Conservation (phyloP, 2,113 vertebrate species). For the Laticauda laticaudata region DNA sequence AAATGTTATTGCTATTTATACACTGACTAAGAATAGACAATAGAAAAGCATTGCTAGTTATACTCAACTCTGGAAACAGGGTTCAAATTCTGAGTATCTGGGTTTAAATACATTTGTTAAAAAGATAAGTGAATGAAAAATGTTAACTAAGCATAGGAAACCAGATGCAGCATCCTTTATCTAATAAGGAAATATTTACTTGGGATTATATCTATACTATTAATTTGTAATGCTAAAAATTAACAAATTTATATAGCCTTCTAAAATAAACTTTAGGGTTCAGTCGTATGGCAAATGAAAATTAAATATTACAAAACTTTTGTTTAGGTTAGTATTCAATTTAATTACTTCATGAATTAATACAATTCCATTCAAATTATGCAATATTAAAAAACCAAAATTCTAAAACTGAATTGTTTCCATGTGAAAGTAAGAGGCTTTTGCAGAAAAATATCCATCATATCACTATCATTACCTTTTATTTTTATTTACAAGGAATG, state of each 20-base stretch:
- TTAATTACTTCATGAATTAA: not conserved
- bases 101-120: not conserved
- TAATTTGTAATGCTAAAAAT: not conserved
- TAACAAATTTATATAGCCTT: not conserved
- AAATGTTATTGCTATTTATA: not conserved
- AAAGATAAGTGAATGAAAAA: not conserved
- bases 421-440: not conserved
- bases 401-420: not conserved
- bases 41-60: not conserved
- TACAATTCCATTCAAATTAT: not conserved
- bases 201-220: not conserved
- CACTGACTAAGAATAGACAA: not conserved
- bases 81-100: not conserved
- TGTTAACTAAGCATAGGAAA: not conserved
- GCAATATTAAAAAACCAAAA: not conserved
- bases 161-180: not conserved
- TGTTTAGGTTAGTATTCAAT: not conserved
- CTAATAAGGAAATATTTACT: not conserved
- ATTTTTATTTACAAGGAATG: not conserved
- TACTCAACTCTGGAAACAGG: not conserved
- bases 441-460: not conserved
- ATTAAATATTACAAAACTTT: not conserved
- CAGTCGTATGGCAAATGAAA: not conserved
- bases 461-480: not conserved
- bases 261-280: not conserved